phyloP scores from a whole-genome alignment of 35 echinoderm and acorn worm species.

The Ophioderma brevispina region DNA sequence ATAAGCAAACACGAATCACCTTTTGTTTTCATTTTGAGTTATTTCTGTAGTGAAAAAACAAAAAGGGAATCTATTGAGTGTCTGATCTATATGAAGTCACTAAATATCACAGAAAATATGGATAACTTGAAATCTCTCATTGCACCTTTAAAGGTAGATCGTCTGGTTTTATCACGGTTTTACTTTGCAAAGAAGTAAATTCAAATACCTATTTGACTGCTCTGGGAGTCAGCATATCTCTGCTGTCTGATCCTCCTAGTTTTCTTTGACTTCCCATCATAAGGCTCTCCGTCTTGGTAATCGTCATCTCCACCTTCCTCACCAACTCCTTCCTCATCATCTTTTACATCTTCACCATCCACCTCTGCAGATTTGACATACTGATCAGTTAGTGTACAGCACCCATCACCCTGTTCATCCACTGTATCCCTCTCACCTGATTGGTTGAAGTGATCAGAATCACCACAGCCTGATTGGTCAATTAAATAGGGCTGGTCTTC shows the following conservation, averaged over 20 bases:
- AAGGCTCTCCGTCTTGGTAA: conserved; percentile 31
- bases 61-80: no score
- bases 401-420: background rate
- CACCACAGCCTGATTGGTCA: background rate
- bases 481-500: background rate
- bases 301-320: background rate
- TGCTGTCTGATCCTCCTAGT: conserved; percentile 9
- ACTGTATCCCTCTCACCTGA: background rate
- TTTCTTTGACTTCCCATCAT: conserved; percentile 12
- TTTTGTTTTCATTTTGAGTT: no score
- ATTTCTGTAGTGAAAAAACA: no score
- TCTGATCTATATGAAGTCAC: no score
- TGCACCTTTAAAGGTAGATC: background rate
- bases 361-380: background rate
- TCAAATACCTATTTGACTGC: no score
- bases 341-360: background rate
- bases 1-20: no score
- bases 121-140: no score
- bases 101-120: no score
- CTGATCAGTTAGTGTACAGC: background rate
- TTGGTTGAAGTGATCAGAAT: background rate
- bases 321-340: conserved; percentile 5
- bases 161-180: no score
- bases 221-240: background rate
- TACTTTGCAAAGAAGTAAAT: no score